Evolutionary conservation across 2,797 vertebrate species (phyloP).

Genomic region (Falco columbarius): DNA sequence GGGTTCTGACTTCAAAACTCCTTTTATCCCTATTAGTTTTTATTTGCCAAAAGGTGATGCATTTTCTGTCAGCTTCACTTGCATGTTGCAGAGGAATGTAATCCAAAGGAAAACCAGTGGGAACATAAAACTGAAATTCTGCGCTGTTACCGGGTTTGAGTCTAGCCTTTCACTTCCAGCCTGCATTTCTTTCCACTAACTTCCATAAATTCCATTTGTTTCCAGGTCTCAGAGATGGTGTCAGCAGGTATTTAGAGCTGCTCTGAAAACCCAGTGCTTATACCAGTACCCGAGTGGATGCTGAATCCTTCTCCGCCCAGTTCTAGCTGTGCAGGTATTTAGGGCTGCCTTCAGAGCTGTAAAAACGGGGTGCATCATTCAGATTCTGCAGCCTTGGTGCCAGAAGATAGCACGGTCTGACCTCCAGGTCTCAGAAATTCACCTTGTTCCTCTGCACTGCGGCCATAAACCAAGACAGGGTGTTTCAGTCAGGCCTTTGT

Average conservation of each 20-base stretch:
- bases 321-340: background rate
- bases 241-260: background rate
- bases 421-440: background rate
- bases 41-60: background rate
- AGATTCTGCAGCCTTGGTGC: background rate
- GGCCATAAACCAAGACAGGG: background rate
- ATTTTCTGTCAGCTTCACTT: background rate
- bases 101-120: background rate
- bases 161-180: background rate
- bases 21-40: rapidly evolving
- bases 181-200: background rate
- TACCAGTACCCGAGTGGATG: background rate
- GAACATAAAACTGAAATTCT: background rate
- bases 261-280: background rate
- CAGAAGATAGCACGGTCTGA: background rate
- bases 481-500: background rate
- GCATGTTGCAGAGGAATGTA: background rate
- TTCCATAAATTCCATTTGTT: background rate
- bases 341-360: background rate
- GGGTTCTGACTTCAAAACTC: background rate
- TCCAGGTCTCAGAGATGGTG: background rate
- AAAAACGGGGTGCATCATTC: background rate
- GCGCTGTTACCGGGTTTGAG: background rate
- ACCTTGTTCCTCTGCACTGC: background rate
- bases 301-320: background rate